These are phyloP conservation scores for Tholera decimalis DNA, from an alignment of 2,888 invertebrate species.

Conservation along the genomic window DNA sequence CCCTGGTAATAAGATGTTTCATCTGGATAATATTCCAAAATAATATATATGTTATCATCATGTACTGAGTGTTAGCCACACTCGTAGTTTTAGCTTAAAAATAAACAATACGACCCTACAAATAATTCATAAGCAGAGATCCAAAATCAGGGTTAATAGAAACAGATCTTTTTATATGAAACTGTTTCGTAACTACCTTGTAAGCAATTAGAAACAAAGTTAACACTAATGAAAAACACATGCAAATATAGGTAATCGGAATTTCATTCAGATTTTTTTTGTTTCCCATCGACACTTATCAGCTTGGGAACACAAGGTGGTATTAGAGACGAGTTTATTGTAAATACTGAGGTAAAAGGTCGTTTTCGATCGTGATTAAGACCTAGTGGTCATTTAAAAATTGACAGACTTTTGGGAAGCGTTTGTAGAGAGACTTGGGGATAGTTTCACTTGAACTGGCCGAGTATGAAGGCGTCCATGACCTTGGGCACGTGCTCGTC, in stretches of 20 bases:
- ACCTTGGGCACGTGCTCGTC: slow-evolving; percentile 92
- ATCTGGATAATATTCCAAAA: slow-evolving; percentile 31
- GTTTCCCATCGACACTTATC: slow-evolving; percentile 59
- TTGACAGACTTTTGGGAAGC: slow-evolving; percentile 62
- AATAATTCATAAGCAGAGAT: slow-evolving; percentile 75
- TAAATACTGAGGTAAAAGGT: slow-evolving; percentile 80
- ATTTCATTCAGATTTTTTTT: slow-evolving; percentile 61
- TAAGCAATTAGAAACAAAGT: slow-evolving; percentile 67
- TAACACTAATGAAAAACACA: slow-evolving; percentile 67
- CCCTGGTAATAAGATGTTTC: slow-evolving; percentile 38
- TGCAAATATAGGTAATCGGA: slow-evolving; percentile 65
- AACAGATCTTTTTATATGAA: slow-evolving; percentile 60
- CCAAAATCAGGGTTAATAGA: slow-evolving; percentile 69
- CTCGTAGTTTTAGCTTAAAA: slow-evolving; percentile 56
- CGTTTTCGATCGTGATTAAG: slow-evolving; percentile 66
- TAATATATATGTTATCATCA: slow-evolving; percentile 24
- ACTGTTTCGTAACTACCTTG: slow-evolving; percentile 61
- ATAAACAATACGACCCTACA: slow-evolving; percentile 68
- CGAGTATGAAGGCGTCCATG: slow-evolving; percentile 92
- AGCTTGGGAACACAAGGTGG: slow-evolving; percentile 80
- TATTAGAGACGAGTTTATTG: slow-evolving; percentile 72
- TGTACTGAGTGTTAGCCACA: slow-evolving; percentile 36
- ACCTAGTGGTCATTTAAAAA: slow-evolving; percentile 51
- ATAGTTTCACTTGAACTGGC: slow-evolving; percentile 85
- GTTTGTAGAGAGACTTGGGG: slow-evolving; percentile 26